A percentile compares a stretch with the other conserved stretches of the same genome.
These are phyloP conservation scores for human (Homo sapiens) DNA, from an alignment of 2,113 vertebrate species.

Conservation along the genomic window GRCh38 chr20:17004501-17005000, in stretches of 20 bases:
- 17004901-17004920: not conserved
- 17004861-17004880: not conserved
- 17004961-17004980: not conserved
- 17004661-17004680: not conserved
- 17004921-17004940: not conserved
- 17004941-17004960: not conserved
- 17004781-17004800: not conserved
- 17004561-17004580: not conserved
- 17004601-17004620: not conserved
- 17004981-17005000: not conserved
- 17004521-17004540: no score
- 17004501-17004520: no score
- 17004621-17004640: not conserved
- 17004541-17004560: not conserved
- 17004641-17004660: not conserved
- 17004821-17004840: not conserved
- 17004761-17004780: not conserved
- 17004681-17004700: not conserved
- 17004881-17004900: not conserved
- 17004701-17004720: not conserved
- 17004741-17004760: not conserved
- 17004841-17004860: not conserved
- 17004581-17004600: not conserved
- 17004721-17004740: not conserved
- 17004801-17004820: no score